These are phyloP conservation scores for Synanthedon andrenaeformis DNA, from an alignment of 2,888 invertebrate species.

Conservation along the genomic window DNA sequence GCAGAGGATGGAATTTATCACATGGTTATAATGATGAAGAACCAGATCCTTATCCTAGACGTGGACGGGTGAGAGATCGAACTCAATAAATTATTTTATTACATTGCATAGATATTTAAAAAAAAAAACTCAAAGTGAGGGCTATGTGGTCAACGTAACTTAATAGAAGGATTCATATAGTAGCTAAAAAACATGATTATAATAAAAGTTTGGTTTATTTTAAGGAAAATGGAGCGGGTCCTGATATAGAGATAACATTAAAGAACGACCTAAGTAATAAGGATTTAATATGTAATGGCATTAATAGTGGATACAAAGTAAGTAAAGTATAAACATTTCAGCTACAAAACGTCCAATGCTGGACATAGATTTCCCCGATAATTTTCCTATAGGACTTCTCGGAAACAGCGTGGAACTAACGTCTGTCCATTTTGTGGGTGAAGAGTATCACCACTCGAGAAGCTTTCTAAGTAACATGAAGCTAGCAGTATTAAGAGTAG, in stretches of 20 bases:
- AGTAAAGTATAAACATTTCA: not conserved
- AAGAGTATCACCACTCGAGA: no score
- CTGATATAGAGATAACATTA: conserved; percentile 1
- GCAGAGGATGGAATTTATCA: conserved; percentile 18
- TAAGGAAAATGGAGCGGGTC: conserved; percentile 3
- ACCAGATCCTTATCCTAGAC: conserved; percentile 17
- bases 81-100: not conserved
- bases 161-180: no score
- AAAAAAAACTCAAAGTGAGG: no score
- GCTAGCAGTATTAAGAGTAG: no score
- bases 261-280: not conserved
- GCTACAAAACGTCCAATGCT: no score
- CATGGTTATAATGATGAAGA: conserved; percentile 16
- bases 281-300: conserved; percentile 1
- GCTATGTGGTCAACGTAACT: not conserved
- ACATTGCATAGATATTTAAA: not conserved
- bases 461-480: no score
- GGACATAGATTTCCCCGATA: no score
- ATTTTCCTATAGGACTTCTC: no score
- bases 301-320: conserved; percentile 4
- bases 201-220: not conserved
- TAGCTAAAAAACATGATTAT: not conserved
- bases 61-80: conserved; percentile 21
- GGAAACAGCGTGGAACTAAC: not conserved
- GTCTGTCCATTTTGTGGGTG: no score